Base-by-base conservation (phyloP, 2,797 vertebrate genomes). In the Macrochelys suwanniensis region DNA sequence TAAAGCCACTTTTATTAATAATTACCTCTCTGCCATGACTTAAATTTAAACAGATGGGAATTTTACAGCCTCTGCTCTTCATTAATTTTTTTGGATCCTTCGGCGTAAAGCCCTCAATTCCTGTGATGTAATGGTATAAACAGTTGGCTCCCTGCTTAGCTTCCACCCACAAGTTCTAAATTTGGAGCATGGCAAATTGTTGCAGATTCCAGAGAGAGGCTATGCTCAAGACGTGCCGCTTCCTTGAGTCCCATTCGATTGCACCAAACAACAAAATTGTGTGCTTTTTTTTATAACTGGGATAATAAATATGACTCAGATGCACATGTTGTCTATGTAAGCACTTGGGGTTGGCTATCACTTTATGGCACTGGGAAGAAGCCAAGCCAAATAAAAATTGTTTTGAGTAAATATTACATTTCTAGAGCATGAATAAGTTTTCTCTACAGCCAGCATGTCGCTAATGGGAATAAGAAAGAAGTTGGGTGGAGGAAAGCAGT, bases 71-170 rank as follows among this genome's bases (percentile, higher is more conserved):
- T 96, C 97, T 98, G 98, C 94, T 97, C 94, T 85, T 85, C 94
- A 97, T 98, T 98, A 97, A 97, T 97, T 97, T 97, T 95, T 96
- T 97, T 96, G 95, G 96, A 97, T 94, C 94, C 89, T 96, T 90
- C 94, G 87, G 96, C 92, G 88, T 0, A 0, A 89, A 96, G 96
- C 93, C 94, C 89, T 94, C 56, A 49, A 95, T 96, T 97, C 97
- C 94, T 96, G 95, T 98, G 98, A 98, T 97, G 98, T 98, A 98
- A 98, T 96, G 77, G 97, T 94, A 96, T 96, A 98, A 98, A 97
- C 97, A 96, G 96, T 96, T 96, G 98, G 97, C 97, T 97, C 90
- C 95, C 93, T 96, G 94, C 95, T 78, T 91, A 88, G 94, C 71
- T 96, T 97, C 97, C 81, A 86, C 97, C 97, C 97, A 97, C 90